These are phyloP conservation scores for Berghia stephanieae DNA, from an alignment of 1,140 invertebrate genomes.

Conservation along the genomic window DNA sequence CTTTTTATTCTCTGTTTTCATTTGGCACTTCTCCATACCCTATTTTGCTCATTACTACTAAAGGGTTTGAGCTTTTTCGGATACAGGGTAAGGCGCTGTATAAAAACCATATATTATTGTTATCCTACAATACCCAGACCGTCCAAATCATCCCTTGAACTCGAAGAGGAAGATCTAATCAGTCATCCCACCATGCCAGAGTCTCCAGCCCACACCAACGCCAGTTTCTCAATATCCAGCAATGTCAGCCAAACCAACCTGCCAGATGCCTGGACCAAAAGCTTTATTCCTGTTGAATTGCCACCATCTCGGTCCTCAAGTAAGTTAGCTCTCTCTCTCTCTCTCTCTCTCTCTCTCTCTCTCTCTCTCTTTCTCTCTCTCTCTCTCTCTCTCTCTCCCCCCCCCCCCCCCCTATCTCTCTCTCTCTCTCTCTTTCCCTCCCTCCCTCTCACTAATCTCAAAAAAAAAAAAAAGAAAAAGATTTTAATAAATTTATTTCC, in stretches of 20 bases:
- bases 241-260: slow-evolving; percentile 25
- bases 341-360: slow-evolving; percentile 3
- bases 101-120: neutral
- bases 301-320: neutral
- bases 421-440: neutral
- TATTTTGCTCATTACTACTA: too few species aligned
- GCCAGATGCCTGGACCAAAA: slow-evolving; percentile 37
- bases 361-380: too few species aligned
- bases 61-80: too few species aligned
- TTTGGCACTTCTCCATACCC: too few species aligned
- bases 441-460: neutral
- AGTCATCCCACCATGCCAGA: slow-evolving; percentile 20
- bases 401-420: neutral
- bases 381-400: neutral
- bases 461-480: neutral
- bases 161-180: neutral
- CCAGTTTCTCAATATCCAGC: neutral
- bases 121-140: neutral
- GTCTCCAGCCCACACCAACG: neutral
- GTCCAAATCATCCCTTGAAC: neutral
- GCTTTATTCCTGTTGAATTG: slow-evolving; percentile 28
- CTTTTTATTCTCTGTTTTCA: too few species aligned
- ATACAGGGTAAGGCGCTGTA: too few species aligned
- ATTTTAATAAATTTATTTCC: neutral
- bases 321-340: slow-evolving; percentile 6